Evolutionary conservation across 2,113 vertebrate species (phyloP).

Genomic region (Hippocampus abdominalis): DNA sequence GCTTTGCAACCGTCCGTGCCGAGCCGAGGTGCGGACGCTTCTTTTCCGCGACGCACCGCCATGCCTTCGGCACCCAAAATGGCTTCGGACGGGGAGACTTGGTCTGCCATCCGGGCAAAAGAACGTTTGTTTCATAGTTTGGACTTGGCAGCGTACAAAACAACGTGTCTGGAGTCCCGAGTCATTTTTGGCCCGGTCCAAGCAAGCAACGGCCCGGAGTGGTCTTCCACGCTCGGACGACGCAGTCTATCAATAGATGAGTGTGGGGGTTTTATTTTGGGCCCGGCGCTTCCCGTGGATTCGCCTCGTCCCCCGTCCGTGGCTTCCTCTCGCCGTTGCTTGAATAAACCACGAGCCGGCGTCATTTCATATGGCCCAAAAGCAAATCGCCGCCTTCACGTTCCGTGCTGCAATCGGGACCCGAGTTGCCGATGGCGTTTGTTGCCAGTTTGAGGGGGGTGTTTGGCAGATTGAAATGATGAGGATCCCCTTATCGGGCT

Average conservation of each 20-base stretch:
- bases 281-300: background rate
- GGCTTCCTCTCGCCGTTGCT: background rate
- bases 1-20: background rate
- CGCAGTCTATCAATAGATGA: background rate
- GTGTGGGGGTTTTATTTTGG: background rate
- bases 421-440: no score
- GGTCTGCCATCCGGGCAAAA: accelerated
- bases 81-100: no score
- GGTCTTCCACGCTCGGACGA: background rate
- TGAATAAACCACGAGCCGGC: background rate
- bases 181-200: no score
- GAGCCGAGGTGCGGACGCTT: background rate
- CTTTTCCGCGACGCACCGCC: background rate
- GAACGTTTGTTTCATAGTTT: no score
- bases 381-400: background rate
- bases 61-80: background rate
- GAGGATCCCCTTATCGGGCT: no score
- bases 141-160: no score
- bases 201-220: no score
- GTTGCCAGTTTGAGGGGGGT: no score
- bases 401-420: no score
- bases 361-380: background rate
- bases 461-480: no score
- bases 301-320: background rate
- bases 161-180: no score